Conservation (phyloP, 2,888 invertebrate genomes). For the Cryptops parisi region DNA sequence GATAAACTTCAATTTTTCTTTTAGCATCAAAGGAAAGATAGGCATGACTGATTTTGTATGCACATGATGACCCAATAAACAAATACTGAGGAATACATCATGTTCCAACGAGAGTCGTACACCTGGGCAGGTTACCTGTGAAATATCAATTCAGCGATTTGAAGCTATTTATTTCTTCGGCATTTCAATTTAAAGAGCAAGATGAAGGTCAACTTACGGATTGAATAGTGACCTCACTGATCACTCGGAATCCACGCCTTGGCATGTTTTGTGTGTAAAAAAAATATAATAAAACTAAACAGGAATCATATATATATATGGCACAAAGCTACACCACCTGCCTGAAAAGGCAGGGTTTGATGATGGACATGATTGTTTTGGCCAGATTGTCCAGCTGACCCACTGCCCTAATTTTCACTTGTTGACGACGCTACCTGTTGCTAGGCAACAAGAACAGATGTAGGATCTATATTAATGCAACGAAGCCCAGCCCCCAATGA, state of each 20-base stretch:
- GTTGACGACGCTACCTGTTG: no score
- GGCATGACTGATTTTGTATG: constrained; percentile 51
- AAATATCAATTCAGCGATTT: not conserved
- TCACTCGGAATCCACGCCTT: constrained; percentile 5
- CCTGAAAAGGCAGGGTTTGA: no score
- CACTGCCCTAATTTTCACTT: no score
- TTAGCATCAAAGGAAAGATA: constrained; percentile 52
- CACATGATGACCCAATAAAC: constrained; percentile 50
- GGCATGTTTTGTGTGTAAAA: constrained; percentile 5
- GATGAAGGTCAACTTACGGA: not conserved
- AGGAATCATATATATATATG: no score
- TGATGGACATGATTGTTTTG: no score
- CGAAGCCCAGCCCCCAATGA: no score
- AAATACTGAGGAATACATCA: constrained; percentile 53
- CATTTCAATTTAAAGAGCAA: not conserved
- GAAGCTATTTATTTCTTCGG: not conserved
- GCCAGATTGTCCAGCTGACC: no score
- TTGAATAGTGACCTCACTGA: constrained; percentile 5
- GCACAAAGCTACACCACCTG: no score
- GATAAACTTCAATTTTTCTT: constrained; percentile 55
- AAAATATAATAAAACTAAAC: no score
- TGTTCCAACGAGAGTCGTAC: constrained; percentile 70
- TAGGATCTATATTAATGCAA: no score
- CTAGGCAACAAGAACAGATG: no score
- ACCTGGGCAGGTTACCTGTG: constrained; percentile 59